phyloP scores from a whole-genome alignment of 2,797 vertebrate species.

The Sparus aurata region DNA sequence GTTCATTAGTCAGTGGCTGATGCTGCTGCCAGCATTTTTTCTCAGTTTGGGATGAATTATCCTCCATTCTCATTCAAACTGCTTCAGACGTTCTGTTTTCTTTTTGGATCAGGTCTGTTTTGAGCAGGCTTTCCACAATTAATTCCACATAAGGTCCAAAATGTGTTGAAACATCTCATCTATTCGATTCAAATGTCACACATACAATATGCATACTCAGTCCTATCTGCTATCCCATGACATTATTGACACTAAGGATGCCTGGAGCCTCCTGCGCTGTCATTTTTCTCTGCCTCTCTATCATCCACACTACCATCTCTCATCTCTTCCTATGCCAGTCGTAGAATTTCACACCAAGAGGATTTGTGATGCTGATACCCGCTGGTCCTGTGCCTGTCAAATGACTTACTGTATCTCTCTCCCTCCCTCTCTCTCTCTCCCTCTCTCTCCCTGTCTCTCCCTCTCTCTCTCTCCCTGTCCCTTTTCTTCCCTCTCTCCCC shows the following conservation, averaged over 20 bases:
- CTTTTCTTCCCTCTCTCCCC: neutral
- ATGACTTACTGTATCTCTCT: constrained; percentile 57
- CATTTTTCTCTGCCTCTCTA: constrained; percentile 58
- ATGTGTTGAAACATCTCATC: constrained; percentile 4
- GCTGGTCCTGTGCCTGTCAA: constrained; percentile 72
- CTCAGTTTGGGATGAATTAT: constrained; percentile 15
- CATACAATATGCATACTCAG: constrained; percentile 25
- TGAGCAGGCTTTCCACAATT: neutral
- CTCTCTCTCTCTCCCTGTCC: constrained; percentile 15
- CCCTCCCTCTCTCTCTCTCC: constrained; percentile 8
- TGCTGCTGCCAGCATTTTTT: neutral
- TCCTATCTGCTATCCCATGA: constrained; percentile 41
- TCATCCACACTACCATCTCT: constrained; percentile 59
- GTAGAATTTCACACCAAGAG: constrained; percentile 65
- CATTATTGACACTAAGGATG: constrained; percentile 51
- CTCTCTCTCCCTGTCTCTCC: constrained; percentile 21
- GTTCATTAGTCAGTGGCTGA: neutral
- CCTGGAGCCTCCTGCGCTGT: constrained; percentile 49
- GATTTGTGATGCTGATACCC: constrained; percentile 74
- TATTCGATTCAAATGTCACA: constrained; percentile 36
- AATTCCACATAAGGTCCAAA: neutral
- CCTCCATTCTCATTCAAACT: neutral
- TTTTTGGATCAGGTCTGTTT: neutral
- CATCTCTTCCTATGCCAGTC: constrained; percentile 61
- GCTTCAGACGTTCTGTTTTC: neutral